phyloP scores from a whole-genome alignment of 2,113 vertebrate species.

The Entelurus aequoreus region DNA sequence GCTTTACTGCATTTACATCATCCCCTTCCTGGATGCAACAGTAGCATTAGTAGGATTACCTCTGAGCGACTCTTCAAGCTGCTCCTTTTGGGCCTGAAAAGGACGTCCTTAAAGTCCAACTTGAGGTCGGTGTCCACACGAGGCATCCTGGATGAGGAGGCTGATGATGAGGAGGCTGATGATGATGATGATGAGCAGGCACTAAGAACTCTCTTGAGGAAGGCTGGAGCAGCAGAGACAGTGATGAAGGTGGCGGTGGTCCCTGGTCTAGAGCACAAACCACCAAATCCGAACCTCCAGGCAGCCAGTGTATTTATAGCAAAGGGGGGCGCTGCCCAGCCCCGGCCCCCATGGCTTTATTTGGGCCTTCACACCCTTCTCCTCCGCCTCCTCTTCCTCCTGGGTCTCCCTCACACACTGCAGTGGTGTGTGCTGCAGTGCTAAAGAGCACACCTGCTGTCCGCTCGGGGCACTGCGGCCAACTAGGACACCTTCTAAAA shows the following conservation, averaged over 20 bases:
- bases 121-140: constrained; percentile 93
- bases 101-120: constrained; percentile 97
- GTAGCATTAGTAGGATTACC: constrained; percentile 65
- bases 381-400: constrained; percentile 27
- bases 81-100: constrained; percentile 94
- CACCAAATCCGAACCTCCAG: constrained; percentile 76
- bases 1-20: no score
- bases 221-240: constrained; percentile 32
- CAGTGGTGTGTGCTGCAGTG: constrained; percentile 62
- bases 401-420: constrained; percentile 40
- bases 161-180: constrained; percentile 33
- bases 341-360: constrained; percentile 79
- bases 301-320: constrained; percentile 79
- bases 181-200: constrained; percentile 39
- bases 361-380: constrained; percentile 69
- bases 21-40: constrained; percentile 14
- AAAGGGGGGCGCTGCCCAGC: constrained; percentile 45
- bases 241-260: constrained; percentile 19
- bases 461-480: constrained; percentile 53
- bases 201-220: constrained; percentile 54
- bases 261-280: constrained; percentile 44
- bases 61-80: constrained; percentile 94
- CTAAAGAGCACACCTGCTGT: constrained; percentile 63
- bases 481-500: not conserved
- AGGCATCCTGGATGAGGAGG: constrained; percentile 77